Evolutionary conservation across 2,113 vertebrate species (phyloP).

Genomic region (Shinisaurus crocodilurus): DNA sequence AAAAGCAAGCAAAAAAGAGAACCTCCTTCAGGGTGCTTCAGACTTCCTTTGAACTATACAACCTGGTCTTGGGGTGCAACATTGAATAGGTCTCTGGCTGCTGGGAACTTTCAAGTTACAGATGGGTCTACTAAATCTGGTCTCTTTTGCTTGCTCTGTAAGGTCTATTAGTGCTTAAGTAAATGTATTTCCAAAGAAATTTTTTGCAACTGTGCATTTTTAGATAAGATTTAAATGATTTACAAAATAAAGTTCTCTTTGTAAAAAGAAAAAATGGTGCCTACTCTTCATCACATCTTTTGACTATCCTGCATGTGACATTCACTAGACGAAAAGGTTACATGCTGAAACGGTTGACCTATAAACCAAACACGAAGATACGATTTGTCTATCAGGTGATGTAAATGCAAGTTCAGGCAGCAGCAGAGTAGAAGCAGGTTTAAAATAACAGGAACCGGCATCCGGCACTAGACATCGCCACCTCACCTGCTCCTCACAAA

Average conservation of each 20-base stretch:
- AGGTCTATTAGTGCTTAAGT: constrained; percentile 59
- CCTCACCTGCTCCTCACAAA: neutral
- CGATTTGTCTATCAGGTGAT: no score
- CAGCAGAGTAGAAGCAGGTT: no score
- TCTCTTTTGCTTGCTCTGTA: constrained; percentile 59
- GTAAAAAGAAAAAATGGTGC: constrained; percentile 28
- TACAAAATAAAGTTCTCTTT: constrained; percentile 72
- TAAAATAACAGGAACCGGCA: no score
- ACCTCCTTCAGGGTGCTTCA: constrained; percentile 15
- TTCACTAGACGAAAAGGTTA: no score
- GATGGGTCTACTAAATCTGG: constrained; percentile 19
- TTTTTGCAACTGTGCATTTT: constrained; percentile 72
- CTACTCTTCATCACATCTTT: neutral
- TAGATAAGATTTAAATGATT: constrained; percentile 64
- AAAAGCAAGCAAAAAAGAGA: neutral
- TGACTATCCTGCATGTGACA: neutral
- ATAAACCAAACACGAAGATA: neutral
- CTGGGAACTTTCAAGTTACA: constrained; percentile 31
- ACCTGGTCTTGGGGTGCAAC: neutral
- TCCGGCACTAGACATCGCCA: neutral
- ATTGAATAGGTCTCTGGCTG: neutral
- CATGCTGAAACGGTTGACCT: neutral
- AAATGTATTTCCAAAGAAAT: constrained; percentile 67
- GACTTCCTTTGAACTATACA: constrained; percentile 5
- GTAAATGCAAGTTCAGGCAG: no score